Evolutionary conservation across 2,797 vertebrate genomes (phyloP), one percentile per base, ranked within the genome.

Genomic region (Novumbra hubbsi): DNA sequence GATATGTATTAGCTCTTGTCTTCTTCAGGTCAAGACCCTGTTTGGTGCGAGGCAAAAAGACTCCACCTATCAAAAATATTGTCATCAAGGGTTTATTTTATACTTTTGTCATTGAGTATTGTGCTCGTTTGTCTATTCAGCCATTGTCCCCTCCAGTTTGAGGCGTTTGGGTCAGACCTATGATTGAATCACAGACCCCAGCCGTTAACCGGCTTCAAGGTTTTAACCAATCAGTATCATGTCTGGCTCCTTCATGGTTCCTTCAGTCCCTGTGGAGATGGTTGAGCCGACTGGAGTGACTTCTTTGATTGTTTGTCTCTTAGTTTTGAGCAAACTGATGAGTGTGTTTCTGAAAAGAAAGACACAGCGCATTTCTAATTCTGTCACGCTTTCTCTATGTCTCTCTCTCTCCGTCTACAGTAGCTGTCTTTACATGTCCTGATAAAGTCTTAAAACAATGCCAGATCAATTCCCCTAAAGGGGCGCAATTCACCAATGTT

Each of bases 401-500:
- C 30, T 66, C 48, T 60, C 62, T 50, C 41, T 28, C 28, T 45
- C 64, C 17, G 34, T 74, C 30, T 49, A 27, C 64, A 63, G 70
- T 68, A 68, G 69, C 73, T 73, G 30, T 76, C 67, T 73, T 55
- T 73, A n/a, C 78, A 72, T 77, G 6, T 68, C 74, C 77, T n/a
- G 55, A 72, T 77, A 84, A 83, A 83, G 81, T 78, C 81, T 80
- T 84, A 79, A 83, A 83, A 89, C 80, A 87, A 84, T 80, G 72
- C 81, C 76, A 80, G 79, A 84, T 86, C 78, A 70, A 45, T 78
- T 65, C 68, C 76, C 66, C 74, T 85, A 79, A 80, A 67, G 75
- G n/a, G n/a, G n/a, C n/a, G n/a, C 71, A 17, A 81, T 80, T 85
- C 80, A 84, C 85, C 80, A 89, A 89, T 91, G 86, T 88, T 88